phyloP scores from a whole-genome alignment of 2,113 vertebrate genomes.

The Cercopithecus mona region DNA sequence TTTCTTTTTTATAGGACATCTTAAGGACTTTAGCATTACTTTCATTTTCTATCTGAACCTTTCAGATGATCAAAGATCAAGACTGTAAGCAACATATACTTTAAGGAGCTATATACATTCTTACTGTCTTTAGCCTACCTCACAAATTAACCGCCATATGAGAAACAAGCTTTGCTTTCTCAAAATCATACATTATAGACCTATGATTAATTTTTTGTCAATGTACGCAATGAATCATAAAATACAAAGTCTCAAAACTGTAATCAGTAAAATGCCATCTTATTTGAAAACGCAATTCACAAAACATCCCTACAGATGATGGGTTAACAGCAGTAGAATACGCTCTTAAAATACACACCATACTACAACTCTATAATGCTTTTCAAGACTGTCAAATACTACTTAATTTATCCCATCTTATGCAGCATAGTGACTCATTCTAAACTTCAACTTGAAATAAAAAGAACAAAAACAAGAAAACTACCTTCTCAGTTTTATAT shows the following conservation, averaged over 20 bases:
- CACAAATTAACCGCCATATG: neutral
- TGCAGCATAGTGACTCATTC: neutral
- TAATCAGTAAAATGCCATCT: neutral
- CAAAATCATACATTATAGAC: neutral
- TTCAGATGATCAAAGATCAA: neutral
- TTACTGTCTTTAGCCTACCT: neutral
- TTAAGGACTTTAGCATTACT: neutral
- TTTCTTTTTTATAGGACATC: neutral
- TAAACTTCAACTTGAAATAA: slow-evolving; percentile 14
- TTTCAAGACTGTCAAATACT: neutral
- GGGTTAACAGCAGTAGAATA: neutral
- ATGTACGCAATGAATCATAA: neutral
- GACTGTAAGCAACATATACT: neutral
- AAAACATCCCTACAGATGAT: neutral
- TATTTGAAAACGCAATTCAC: slow-evolving; percentile 43
- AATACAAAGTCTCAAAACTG: neutral
- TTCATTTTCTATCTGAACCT: neutral
- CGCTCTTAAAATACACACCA: neutral
- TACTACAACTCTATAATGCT: neutral
- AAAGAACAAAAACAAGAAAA: neutral
- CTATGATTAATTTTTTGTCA: neutral
- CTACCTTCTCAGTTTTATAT: neutral
- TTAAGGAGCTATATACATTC: neutral
- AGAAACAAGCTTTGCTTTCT: neutral
- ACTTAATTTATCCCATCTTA: neutral